A percentile compares a stretch with the other conserved stretches of the same genome.
Conservation (phyloP, 2,113 vertebrate genomes). For the Columbina picui region DNA sequence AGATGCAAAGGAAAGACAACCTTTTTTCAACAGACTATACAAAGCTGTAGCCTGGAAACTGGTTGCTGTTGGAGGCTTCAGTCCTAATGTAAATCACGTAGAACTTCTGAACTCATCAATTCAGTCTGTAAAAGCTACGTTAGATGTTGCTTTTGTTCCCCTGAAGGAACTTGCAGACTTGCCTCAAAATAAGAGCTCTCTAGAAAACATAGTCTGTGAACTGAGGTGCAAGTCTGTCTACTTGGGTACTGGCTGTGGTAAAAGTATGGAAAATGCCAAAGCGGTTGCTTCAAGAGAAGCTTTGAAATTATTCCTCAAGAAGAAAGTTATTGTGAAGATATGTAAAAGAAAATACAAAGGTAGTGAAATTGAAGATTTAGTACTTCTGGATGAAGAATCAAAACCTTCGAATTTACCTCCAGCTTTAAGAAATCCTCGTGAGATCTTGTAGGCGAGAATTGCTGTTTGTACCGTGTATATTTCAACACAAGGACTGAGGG, state of each 20-base stretch:
- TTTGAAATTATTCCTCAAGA: constrained; percentile 93
- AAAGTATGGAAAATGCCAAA: constrained; percentile 89
- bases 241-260: constrained; percentile 95
- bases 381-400: constrained; percentile 90
- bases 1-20: constrained; percentile 88
- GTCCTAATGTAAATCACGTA: constrained; percentile 89
- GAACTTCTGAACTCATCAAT: constrained; percentile 90
- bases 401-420: constrained; percentile 90
- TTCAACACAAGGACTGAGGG: constrained; percentile 66
- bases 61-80: constrained; percentile 94
- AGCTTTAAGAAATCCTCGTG: constrained; percentile 90
- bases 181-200: constrained; percentile 89
- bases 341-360: constrained; percentile 90
- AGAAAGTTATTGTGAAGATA: constrained; percentile 93
- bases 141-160: constrained; percentile 92
- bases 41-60: constrained; percentile 97
- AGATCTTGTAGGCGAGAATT: constrained; percentile 70
- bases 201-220: constrained; percentile 96
- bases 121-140: constrained; percentile 90
- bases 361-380: constrained; percentile 91
- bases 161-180: constrained; percentile 94
- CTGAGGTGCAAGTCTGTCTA: constrained; percentile 93
- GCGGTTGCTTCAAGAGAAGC: constrained; percentile 96
- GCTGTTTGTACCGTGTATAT: constrained; percentile 55
- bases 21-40: constrained; percentile 97